These are phyloP conservation scores for Euphysa ruthae DNA, from an alignment of 30 jellyfish, hydroid and myxozoan species.

Conservation along the genomic window DNA sequence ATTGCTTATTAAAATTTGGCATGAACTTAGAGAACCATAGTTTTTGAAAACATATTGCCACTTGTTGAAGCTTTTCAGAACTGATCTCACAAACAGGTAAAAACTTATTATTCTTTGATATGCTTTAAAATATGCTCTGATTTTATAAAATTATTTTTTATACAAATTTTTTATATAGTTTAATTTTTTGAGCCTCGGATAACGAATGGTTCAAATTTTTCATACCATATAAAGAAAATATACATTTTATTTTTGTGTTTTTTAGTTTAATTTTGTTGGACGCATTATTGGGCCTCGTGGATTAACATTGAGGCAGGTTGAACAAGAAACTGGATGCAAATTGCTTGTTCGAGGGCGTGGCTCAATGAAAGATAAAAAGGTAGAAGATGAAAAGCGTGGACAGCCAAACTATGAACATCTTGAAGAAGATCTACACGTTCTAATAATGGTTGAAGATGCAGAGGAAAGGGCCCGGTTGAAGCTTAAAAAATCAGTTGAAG, in stretches of 20 bases:
- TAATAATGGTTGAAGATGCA: slow-evolving; percentile 94
- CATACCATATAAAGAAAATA: too few species aligned
- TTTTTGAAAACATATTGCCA: too few species aligned
- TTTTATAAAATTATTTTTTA: too few species aligned
- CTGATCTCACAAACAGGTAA: too few species aligned
- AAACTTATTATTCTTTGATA: too few species aligned
- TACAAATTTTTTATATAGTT: too few species aligned
- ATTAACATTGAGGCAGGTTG: slow-evolving; percentile 90
- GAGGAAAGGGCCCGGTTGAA: slow-evolving; percentile 90
- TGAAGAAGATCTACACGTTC: slow-evolving; percentile 92
- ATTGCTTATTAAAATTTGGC: too few species aligned
- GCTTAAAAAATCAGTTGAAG: slow-evolving; percentile 87
- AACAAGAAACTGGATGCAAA: slow-evolving; percentile 93
- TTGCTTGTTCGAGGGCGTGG: slow-evolving; percentile 97
- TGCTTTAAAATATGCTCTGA: too few species aligned
- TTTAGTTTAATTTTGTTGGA: slow-evolving; percentile 96
- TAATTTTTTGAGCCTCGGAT: too few species aligned
- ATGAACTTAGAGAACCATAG: too few species aligned
- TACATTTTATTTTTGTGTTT: background rate
- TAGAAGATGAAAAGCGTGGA: slow-evolving; percentile 97
- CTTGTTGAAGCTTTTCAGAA: too few species aligned
- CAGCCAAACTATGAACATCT: slow-evolving; percentile 94
- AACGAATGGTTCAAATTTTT: too few species aligned
- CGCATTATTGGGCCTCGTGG: slow-evolving; percentile 98
- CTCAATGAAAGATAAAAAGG: slow-evolving; percentile 92